Evolutionary conservation across 2,888 invertebrate genomes (phyloP).

Genomic region (Linnaemya tessellans): DNA sequence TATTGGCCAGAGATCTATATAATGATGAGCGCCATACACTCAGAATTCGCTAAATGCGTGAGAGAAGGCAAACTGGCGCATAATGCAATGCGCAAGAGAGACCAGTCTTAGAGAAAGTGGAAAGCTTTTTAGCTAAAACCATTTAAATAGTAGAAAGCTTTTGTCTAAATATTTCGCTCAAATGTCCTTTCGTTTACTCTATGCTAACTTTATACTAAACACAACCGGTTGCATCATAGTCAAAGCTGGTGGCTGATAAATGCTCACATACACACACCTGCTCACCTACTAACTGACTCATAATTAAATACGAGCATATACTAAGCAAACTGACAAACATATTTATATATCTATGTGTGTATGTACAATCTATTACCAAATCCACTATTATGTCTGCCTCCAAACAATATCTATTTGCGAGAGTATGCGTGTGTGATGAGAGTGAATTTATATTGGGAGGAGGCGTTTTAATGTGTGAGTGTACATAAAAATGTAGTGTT

Average conservation of each 20-base stretch:
- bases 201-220: constrained; percentile 75
- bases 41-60: constrained; percentile 37
- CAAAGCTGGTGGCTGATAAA: constrained; percentile 25
- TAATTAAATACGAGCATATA: constrained; percentile 45
- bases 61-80: constrained; percentile 20
- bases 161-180: constrained; percentile 51
- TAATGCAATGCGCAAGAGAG: constrained; percentile 40
- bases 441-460: constrained; percentile 1
- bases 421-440: neutral
- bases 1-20: neutral
- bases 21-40: neutral
- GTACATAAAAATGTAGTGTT: constrained; percentile 32
- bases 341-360: neutral
- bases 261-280: constrained; percentile 50
- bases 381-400: constrained; percentile 58
- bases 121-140: constrained; percentile 42
- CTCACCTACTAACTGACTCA: constrained; percentile 70
- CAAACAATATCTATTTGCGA: constrained; percentile 9
- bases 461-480: constrained; percentile 3
- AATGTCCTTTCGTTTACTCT: constrained; percentile 70
- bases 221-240: constrained; percentile 74
- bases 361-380: constrained; percentile 55
- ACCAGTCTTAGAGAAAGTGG: constrained; percentile 64
- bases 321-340: constrained; percentile 19
- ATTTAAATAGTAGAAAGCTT: constrained; percentile 59